A percentile compares a stretch with the other conserved stretches of the same genome.
Evolutionary conservation across 2,113 vertebrate species (phyloP).

Genomic region (Odocoileus hemionus): DNA sequence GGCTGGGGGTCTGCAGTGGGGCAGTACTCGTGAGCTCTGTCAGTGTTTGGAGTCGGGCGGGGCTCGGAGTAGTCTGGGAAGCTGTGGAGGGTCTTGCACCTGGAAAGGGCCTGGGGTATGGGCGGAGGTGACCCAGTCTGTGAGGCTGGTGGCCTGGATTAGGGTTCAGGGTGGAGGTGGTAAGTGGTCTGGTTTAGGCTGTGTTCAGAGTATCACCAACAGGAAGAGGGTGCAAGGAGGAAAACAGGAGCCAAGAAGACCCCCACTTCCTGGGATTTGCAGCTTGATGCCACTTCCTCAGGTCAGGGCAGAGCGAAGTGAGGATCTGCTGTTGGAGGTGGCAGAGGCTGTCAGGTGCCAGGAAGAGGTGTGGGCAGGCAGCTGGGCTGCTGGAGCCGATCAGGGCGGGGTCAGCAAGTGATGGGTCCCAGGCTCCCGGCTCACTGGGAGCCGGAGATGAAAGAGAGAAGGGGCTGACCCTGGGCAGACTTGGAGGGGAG

Average conservation of each 20-base stretch:
- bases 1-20: accelerated
- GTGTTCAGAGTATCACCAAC: not conserved
- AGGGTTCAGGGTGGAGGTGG: not conserved
- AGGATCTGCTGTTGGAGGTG: not conserved
- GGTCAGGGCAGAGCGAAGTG: not conserved
- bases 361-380: not conserved
- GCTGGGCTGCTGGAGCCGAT: not conserved
- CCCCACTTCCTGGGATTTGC: not conserved
- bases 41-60: not conserved
- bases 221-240: accelerated
- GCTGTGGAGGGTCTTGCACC: not conserved
- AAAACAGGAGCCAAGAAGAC: too few species aligned
- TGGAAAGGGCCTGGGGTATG: not conserved
- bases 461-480: not conserved
- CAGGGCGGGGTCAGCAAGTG: not conserved
- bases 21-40: not conserved
- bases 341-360: not conserved
- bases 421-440: not conserved
- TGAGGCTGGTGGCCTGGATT: not conserved
- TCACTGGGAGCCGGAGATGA: accelerated
- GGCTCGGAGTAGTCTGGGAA: not conserved
- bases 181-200: too few species aligned
- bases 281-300: not conserved
- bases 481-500: not conserved
- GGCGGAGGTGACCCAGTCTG: not conserved